Percentiles rank a stretch among this genome's conserved stretches.
These are phyloP conservation scores for Cyprinodon brontotheroides DNA, from an alignment of 2,113 vertebrate genomes.

Conservation along the genomic window DNA sequence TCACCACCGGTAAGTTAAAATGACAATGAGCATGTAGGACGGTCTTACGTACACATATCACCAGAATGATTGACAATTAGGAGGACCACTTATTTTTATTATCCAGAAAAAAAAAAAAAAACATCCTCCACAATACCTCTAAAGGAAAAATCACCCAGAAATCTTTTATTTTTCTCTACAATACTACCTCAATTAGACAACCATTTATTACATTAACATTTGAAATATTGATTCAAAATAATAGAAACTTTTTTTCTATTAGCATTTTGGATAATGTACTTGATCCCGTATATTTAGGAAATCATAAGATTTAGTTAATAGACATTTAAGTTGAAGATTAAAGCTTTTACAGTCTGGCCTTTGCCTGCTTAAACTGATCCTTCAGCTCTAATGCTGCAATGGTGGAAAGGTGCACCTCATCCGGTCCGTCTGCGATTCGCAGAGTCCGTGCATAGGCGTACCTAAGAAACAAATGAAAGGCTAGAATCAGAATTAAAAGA, in stretches of 20 bases:
- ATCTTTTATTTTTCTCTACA: no score
- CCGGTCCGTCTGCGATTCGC: slow-evolving; percentile 89
- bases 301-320: not conserved
- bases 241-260: no score
- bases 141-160: no score
- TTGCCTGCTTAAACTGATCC: slow-evolving; percentile 78
- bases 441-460: slow-evolving; percentile 81
- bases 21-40: no score
- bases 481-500: not conserved
- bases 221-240: not conserved
- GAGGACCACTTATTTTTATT: no score
- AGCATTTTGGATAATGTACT: not conserved
- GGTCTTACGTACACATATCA: no score
- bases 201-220: not conserved
- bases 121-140: no score
- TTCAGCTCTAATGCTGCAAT: slow-evolving; percentile 85
- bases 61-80: no score
- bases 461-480: slow-evolving; percentile 66
- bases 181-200: not conserved
- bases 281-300: not conserved
- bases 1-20: no score
- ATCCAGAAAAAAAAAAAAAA: no score
- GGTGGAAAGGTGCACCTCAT: slow-evolving; percentile 93
- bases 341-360: slow-evolving; percentile 79
- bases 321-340: not conserved